A percentile compares a stretch with the other conserved stretches of the same genome.
phyloP scores from a whole-genome alignment of 2,113 vertebrate species.

The Falcunculus frontatus region DNA sequence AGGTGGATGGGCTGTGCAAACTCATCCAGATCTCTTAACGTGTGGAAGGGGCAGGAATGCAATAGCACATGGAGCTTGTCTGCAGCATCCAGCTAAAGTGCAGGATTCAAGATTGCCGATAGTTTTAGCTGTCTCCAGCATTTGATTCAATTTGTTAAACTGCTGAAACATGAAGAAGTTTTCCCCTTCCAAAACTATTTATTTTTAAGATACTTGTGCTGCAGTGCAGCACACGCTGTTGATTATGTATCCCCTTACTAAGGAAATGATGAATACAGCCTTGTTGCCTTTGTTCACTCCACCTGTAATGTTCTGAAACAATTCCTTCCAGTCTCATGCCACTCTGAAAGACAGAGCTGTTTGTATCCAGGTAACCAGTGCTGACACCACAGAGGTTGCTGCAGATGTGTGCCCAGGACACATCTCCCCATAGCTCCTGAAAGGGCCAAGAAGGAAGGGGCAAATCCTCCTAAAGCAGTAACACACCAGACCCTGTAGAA shows the following conservation, averaged over 20 bases:
- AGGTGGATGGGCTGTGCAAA: not conserved
- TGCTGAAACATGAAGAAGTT: not conserved
- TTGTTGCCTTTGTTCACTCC: not conserved
- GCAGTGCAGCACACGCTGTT: not conserved
- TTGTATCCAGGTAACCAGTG: slow-evolving; percentile 39
- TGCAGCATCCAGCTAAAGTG: not conserved
- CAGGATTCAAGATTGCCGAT: not conserved
- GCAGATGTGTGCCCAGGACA: not conserved
- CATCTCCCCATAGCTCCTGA: not conserved
- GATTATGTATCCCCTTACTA: not conserved
- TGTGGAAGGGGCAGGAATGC: not conserved
- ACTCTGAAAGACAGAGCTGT: not conserved
- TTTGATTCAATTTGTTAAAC: not conserved
- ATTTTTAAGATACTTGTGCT: not conserved
- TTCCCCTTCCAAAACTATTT: not conserved
- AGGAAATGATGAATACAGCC: not conserved
- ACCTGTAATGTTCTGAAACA: not conserved
- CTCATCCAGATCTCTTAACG: not conserved
- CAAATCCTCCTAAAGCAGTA: not conserved
- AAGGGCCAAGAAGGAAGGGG: not conserved
- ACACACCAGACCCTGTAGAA: not conserved
- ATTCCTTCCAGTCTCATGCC: slow-evolving; percentile 15
- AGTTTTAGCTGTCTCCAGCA: not conserved
- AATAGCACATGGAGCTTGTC: not conserved
- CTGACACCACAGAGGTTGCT: not conserved